Evolutionary conservation across 2,888 invertebrate species (phyloP), one percentile per base, ranked within the genome.

Genomic region (Camponotus fellah): DNA sequence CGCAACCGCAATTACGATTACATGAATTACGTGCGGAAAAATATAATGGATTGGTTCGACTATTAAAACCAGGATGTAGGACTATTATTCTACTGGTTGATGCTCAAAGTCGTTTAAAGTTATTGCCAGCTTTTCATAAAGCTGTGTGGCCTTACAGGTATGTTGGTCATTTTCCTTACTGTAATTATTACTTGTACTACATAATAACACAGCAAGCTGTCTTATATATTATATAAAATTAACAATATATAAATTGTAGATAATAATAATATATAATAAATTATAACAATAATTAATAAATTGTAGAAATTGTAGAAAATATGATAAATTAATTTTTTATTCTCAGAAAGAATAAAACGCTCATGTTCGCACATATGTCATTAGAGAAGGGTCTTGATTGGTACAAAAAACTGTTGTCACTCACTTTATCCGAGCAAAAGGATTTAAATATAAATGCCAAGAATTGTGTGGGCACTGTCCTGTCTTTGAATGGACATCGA

Each of bases 71-170:
- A 0, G 99, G 99, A 0, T 99, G 99, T 94, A 96, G 99, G 3
- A 99, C 99, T 0, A 97, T 99, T 85, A 97, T 99, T 60, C 95
- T 99, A 68, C 95, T 99, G 76, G 97, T 99, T 4, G 99, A 99
- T 95, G 96, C 97, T 94, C 98, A 98, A 93, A 98, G 98, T 82
- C 97, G 98, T 74, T 96, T 97, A 86, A 97, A 97, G 93, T 96
- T 99, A 69, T 96, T 99, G 86, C 98, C 98, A 64, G 97, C 97
- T 86, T 99, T 99, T 95, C 99, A 99, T 94, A 97, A 97, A 95
- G 97, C 98, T 86, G 97, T 99, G 84, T 99, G 99, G 97, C 99
- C 99, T 3, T 99, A 99, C 94, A 97, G 99, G 98, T 99, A 94
- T 86, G 56, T 75, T 26, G 17, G 49, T 64, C 64, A 68, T 65